Percentiles rank a stretch among this genome's conserved stretches.
These are phyloP conservation scores for Philereme vetulata DNA, from an alignment of 2,888 invertebrate species.

Conservation along the genomic window DNA sequence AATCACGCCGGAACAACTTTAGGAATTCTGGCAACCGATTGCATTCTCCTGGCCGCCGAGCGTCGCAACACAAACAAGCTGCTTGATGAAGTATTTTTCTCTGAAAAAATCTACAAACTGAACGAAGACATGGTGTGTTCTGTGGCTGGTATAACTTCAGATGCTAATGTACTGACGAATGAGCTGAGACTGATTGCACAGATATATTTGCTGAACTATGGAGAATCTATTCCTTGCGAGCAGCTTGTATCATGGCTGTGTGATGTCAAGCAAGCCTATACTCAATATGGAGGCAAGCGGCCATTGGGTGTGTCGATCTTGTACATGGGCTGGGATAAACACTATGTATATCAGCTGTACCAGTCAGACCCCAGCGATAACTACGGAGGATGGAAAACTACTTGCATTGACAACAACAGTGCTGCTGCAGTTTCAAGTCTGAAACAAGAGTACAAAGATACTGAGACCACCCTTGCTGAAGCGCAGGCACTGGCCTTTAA, in stretches of 20 bases:
- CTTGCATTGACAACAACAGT: constrained; percentile 99
- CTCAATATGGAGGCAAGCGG: constrained; percentile 99
- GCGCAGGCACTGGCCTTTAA: constrained; percentile 96
- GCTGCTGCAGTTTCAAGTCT: constrained; percentile 98
- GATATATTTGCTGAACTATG: constrained; percentile 96
- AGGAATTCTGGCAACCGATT: constrained; percentile 96
- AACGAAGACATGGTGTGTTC: constrained; percentile 99
- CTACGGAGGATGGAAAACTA: constrained; percentile 99
- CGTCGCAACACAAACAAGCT: constrained; percentile 98
- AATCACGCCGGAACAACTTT: constrained; percentile 99
- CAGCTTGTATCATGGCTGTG: constrained; percentile 98
- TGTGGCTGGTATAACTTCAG: constrained; percentile 99
- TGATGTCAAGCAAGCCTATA: constrained; percentile 99
- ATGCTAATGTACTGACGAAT: constrained; percentile 99
- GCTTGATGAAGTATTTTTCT: constrained; percentile 97
- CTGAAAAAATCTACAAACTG: constrained; percentile 99
- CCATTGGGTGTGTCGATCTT: constrained; percentile 99
- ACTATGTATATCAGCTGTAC: constrained; percentile 99
- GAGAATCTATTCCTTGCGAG: constrained; percentile 99
- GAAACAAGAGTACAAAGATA: constrained; percentile 99
- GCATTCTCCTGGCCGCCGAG: constrained; percentile 98
- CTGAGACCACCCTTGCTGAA: constrained; percentile 93
- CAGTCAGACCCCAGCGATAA: constrained; percentile 99
- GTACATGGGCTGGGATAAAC: constrained; percentile 99
- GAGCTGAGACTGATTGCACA: constrained; percentile 97